Evolutionary conservation across 2,797 vertebrate species (phyloP).

Genomic region (Sitta carolinensis): DNA sequence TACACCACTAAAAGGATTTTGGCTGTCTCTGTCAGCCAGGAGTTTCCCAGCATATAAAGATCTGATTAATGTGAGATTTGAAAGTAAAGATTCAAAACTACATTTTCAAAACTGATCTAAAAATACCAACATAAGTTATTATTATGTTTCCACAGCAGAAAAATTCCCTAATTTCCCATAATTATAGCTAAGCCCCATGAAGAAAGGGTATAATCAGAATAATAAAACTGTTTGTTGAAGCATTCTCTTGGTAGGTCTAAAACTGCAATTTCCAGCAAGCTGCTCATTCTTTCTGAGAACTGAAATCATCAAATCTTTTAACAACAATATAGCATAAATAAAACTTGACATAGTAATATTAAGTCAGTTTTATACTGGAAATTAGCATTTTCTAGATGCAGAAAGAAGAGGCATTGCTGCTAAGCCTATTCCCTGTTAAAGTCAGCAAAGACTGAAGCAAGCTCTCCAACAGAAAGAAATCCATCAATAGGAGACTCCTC

Average conservation of each 20-base stretch:
- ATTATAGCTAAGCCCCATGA: conserved; percentile 11
- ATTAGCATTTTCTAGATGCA: neutral
- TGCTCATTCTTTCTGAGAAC: neutral
- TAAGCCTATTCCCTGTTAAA: neutral
- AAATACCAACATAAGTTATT: conserved; percentile 40
- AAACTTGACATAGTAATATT: neutral
- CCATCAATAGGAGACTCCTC: accelerated
- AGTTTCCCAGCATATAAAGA: neutral
- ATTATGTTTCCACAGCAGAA: conserved; percentile 45
- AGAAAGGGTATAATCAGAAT: conserved; percentile 48
- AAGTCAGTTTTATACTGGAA: neutral
- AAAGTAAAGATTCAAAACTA: neutral
- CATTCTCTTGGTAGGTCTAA: neutral
- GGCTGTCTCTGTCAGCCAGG: neutral
- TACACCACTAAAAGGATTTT: neutral
- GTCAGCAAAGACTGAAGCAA: neutral
- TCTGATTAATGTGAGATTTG: neutral
- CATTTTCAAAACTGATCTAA: conserved; percentile 16
- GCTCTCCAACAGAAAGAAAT: neutral
- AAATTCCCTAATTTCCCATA: neutral
- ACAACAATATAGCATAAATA: neutral
- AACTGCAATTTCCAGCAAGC: neutral
- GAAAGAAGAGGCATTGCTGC: neutral
- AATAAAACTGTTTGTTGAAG: neutral
- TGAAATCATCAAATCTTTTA: neutral